Evolutionary conservation across 2,113 vertebrate species (phyloP).

Genomic region (Antidorcas marsupialis): DNA sequence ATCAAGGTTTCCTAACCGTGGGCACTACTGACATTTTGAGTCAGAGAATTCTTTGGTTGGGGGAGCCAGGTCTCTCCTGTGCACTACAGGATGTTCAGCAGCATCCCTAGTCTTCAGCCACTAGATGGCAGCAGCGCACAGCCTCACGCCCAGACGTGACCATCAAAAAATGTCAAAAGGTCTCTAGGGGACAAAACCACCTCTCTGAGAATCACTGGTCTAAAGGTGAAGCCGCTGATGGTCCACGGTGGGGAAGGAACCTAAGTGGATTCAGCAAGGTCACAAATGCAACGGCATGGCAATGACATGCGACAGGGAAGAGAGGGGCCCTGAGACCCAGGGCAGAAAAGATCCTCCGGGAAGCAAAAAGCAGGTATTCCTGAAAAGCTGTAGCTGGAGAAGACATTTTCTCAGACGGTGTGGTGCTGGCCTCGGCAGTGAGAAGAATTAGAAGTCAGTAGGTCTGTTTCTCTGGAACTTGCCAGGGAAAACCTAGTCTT

Average conservation of each 20-base stretch:
- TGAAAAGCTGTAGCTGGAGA: not conserved
- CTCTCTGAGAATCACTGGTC: not conserved
- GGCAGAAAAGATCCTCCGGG: not conserved
- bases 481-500: conserved; percentile 1
- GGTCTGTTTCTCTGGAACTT: not conserved
- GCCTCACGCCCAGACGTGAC: not conserved
- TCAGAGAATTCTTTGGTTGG: not conserved
- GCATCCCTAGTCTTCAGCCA: not conserved
- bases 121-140: not conserved
- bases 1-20: not conserved
- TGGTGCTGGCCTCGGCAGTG: not conserved
- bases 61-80: rapidly evolving
- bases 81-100: not conserved
- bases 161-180: not conserved
- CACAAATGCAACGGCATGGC: not conserved
- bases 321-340: not conserved
- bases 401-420: not conserved
- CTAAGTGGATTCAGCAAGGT: not conserved
- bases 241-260: not conserved
- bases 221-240: not conserved
- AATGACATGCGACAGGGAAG: rapidly evolving
- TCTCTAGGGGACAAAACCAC: not conserved
- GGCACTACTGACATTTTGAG: not conserved
- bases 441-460: not conserved
- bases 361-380: not conserved